Evolutionary conservation across 2,888 invertebrate species (phyloP).

Genomic region (Synergus japonicus): DNA sequence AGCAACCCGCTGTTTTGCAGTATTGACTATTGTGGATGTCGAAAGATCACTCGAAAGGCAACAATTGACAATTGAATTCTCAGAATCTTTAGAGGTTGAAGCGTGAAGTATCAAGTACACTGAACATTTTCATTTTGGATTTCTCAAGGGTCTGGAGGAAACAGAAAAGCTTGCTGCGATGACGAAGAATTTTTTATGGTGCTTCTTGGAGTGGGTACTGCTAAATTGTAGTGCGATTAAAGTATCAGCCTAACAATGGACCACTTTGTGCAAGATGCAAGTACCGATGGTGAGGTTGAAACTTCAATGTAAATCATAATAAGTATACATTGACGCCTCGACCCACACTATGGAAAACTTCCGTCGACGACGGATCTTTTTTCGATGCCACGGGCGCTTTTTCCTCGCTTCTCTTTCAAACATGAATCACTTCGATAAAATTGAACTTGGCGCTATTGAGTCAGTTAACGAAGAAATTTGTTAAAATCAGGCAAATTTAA

Average conservation of each 20-base stretch:
- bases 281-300: not conserved
- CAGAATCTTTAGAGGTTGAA: not conserved
- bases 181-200: not conserved
- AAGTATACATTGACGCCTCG: not conserved
- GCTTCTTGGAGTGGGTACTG: not conserved
- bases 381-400: not conserved
- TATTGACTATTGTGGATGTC: not conserved
- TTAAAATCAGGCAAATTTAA: not conserved
- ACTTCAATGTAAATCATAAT: not conserved
- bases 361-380: not conserved
- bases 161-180: not conserved
- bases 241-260: conserved; percentile 59
- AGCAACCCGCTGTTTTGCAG: not conserved
- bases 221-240: conserved; percentile 53
- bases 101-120: not conserved
- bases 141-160: not conserved
- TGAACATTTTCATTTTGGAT: not conserved
- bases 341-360: not conserved
- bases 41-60: conserved; percentile 21
- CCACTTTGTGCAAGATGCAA: conserved; percentile 48
- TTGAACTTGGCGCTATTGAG: not conserved
- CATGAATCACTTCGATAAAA: not conserved
- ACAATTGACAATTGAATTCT: conserved; percentile 18
- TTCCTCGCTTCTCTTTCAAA: not conserved
- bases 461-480: not conserved